These are phyloP conservation scores for Chascanopsetta lugubris DNA, from an alignment of 2,113 vertebrate genomes.

Conservation along the genomic window DNA sequence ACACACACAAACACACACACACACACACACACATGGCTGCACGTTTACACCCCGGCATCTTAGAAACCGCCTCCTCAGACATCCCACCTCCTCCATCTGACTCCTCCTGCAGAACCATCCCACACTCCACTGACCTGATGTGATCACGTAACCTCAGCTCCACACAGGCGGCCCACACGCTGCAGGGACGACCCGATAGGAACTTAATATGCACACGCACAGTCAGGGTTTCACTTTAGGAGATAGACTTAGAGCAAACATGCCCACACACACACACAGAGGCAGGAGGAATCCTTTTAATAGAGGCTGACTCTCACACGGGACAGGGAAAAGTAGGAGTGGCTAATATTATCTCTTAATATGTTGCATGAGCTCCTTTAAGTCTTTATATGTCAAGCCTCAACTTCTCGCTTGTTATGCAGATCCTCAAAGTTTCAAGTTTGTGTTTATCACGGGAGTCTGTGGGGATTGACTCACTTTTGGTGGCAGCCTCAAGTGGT, in stretches of 20 bases:
- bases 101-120: conserved; percentile 57
- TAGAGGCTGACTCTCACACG: too few species aligned
- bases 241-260: neutral
- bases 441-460: too few species aligned
- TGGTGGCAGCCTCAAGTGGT: too few species aligned
- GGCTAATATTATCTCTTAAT: neutral
- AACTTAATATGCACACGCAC: conserved; percentile 19
- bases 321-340: neutral
- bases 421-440: too few species aligned
- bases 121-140: conserved; percentile 55
- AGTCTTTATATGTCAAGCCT: neutral
- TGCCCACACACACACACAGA: neutral
- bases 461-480: too few species aligned
- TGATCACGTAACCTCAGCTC: conserved; percentile 57
- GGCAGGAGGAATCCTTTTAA: neutral
- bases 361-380: too few species aligned
- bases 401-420: too few species aligned
- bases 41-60: conserved; percentile 44
- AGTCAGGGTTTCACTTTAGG: conserved; percentile 10
- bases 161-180: conserved; percentile 56
- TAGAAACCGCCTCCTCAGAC: conserved; percentile 56
- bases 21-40: conserved; percentile 31
- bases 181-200: conserved; percentile 16
- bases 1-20: conserved; percentile 13
- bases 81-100: conserved; percentile 51